These are phyloP conservation scores for Urophycis tenuis DNA, from an alignment of 2,797 vertebrate species.

Conservation along the genomic window DNA sequence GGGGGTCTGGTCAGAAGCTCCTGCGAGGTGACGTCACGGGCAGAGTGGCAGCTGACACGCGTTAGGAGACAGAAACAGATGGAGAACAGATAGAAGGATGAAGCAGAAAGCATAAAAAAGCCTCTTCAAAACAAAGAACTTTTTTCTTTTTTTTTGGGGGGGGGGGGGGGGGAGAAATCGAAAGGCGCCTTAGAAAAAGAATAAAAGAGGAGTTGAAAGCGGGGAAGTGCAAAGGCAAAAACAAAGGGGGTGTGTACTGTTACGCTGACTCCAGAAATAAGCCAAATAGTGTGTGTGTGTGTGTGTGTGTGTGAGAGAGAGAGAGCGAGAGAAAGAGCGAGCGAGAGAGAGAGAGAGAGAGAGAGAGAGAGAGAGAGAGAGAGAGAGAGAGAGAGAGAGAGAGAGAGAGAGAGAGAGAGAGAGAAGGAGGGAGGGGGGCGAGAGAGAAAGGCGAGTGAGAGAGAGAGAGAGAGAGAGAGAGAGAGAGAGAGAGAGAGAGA, in stretches of 20 bases:
- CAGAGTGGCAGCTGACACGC: slow-evolving; percentile 61
- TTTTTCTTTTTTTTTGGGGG: too few relatives aligned
- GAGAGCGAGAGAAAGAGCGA: slow-evolving; percentile 33
- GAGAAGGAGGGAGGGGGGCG: background rate
- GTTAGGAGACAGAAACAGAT: slow-evolving; percentile 32
- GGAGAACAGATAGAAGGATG: slow-evolving; percentile 38
- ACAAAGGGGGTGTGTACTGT: slow-evolving; percentile 46
- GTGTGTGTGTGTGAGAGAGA: too few relatives aligned
- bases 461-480: slow-evolving; percentile 26
- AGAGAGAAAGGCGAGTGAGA: slow-evolving; percentile 30
- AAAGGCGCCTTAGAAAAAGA: slow-evolving; percentile 35
- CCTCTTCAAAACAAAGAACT: slow-evolving; percentile 43
- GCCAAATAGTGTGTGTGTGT: background rate
- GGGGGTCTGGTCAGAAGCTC: slow-evolving; percentile 58
- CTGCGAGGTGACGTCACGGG: slow-evolving; percentile 74
- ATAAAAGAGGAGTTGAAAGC: slow-evolving; percentile 32
- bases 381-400: slow-evolving; percentile 55
- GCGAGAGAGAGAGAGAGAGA: slow-evolving; percentile 26
- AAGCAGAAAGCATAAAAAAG: slow-evolving; percentile 44
- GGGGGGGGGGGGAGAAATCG: slow-evolving; percentile 8
- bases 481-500: slow-evolving; percentile 37
- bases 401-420: slow-evolving; percentile 36
- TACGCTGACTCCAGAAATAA: slow-evolving; percentile 46
- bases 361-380: slow-evolving; percentile 45
- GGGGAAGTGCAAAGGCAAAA: slow-evolving; percentile 52